Conservation (phyloP, 1,140 invertebrate genomes). For the Amyelois transitella region DNA sequence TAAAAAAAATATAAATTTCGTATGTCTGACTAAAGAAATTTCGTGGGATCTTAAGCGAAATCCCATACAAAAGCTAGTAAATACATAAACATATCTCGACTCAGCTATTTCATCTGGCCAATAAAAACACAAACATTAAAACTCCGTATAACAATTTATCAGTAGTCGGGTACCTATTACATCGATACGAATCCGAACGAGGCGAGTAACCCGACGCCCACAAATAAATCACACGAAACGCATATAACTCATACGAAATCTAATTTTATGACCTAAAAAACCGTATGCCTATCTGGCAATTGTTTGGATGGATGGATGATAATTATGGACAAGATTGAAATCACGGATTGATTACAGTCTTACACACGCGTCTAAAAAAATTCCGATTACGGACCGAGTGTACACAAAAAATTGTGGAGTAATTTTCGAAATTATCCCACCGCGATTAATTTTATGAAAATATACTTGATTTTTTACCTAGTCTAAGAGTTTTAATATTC, state of each 20-base stretch:
- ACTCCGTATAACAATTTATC: background rate
- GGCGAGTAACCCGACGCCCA: background rate
- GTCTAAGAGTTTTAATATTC: background rate
- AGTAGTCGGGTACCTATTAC: background rate
- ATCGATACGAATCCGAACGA: background rate
- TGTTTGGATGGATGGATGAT: too few relatives aligned
- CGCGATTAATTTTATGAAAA: background rate
- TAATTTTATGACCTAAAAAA: background rate
- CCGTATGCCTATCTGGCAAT: background rate
- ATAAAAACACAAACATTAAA: background rate
- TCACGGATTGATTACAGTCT: background rate
- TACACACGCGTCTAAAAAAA: background rate
- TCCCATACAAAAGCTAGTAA: too few relatives aligned
- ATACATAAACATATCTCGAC: too few relatives aligned
- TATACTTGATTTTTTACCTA: background rate
- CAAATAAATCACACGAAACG: background rate
- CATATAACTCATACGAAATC: background rate
- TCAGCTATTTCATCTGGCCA: background rate
- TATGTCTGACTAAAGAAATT: too few relatives aligned
- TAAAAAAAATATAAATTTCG: too few relatives aligned
- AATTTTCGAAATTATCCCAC: background rate
- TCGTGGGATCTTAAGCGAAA: too few relatives aligned
- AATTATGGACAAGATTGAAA: background rate
- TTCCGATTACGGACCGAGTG: background rate
- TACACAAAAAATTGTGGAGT: background rate